A percentile compares a stretch with the other conserved stretches of the same genome.
Evolutionary conservation across 2,113 vertebrate genomes (phyloP).

Genomic region (Suricata suricatta): DNA sequence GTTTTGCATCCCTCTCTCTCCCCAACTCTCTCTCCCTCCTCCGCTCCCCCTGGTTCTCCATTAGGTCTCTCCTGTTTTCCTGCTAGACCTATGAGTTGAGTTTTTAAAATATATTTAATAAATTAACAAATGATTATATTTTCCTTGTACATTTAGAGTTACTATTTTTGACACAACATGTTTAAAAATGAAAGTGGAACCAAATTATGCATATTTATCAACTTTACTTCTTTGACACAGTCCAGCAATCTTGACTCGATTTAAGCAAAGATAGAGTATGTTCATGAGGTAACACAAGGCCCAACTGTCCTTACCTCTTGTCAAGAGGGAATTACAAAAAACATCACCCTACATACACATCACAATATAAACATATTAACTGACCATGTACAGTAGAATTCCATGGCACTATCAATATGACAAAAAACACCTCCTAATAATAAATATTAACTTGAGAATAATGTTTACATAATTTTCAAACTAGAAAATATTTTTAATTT

Average conservation of each 20-base stretch:
- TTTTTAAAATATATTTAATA: neutral
- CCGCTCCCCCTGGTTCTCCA: too few relatives aligned
- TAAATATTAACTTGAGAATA: neutral
- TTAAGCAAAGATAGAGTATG: neutral
- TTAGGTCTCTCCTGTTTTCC: too few relatives aligned
- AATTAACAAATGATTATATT: neutral
- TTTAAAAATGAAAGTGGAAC: neutral
- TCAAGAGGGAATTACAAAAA: neutral
- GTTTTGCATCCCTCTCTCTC: too few relatives aligned
- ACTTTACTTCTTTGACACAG: neutral
- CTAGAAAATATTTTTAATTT: neutral
- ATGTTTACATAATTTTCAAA: neutral
- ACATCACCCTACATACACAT: neutral
- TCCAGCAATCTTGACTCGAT: neutral
- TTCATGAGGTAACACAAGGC: neutral
- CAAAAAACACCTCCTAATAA: neutral
- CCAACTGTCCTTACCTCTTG: neutral
- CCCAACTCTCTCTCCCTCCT: too few relatives aligned
- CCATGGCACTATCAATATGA: neutral
- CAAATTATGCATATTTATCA: neutral
- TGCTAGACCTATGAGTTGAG: too few relatives aligned
- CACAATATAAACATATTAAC: neutral
- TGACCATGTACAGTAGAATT: neutral
- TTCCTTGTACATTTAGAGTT: neutral
- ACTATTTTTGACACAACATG: neutral